Evolutionary conservation across 2,888 invertebrate species (phyloP).

Genomic region (Drosophila borealis): DNA sequence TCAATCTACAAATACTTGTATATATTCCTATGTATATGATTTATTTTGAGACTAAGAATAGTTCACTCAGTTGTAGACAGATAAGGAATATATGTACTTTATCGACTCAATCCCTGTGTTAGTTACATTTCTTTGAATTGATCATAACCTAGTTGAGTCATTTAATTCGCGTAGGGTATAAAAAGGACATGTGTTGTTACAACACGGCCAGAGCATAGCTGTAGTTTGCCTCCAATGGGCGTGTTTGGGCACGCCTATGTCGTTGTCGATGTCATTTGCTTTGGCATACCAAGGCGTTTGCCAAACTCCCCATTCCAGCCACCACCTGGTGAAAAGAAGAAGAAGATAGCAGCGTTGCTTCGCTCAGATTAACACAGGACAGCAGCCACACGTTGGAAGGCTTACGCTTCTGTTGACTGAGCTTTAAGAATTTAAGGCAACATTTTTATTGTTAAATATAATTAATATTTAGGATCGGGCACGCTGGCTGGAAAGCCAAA

Average conservation of each 20-base stretch:
- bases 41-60: neutral
- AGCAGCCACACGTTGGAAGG: neutral
- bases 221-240: conserved; percentile 10
- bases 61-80: too few relatives aligned
- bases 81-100: too few relatives aligned
- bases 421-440: conserved; percentile 18
- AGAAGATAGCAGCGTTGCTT: neutral
- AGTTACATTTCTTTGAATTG: too few relatives aligned
- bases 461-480: conserved; percentile 53
- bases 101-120: too few relatives aligned
- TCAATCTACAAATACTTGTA: too few relatives aligned
- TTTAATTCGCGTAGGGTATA: neutral
- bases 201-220: neutral
- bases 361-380: neutral
- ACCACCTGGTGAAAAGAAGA: too few relatives aligned
- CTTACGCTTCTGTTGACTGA: neutral
- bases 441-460: conserved; percentile 22
- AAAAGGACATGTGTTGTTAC: conserved; percentile 39
- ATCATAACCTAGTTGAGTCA: neutral
- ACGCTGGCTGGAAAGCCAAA: neutral
- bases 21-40: too few relatives aligned
- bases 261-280: conserved; percentile 17
- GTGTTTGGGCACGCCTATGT: conserved; percentile 27
- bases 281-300: conserved; percentile 2
- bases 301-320: too few relatives aligned